Percentiles rank a stretch among this genome's conserved stretches.
Evolutionary conservation across 2,888 invertebrate species (phyloP).

Genomic region (Apodemia duryi): DNA sequence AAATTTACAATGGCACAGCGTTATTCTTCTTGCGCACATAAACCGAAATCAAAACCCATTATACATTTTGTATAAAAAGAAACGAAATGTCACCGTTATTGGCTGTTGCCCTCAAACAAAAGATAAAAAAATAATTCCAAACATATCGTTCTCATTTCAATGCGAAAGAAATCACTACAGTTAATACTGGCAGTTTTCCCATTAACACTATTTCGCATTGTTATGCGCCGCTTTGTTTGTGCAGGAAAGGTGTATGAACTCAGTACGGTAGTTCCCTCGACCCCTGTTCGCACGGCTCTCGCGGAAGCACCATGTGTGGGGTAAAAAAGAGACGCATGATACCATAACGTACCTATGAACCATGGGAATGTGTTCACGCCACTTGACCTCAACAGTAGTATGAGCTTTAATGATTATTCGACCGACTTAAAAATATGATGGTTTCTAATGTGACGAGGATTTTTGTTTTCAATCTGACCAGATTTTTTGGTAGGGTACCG

Average conservation of each 20-base stretch:
- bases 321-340: slow-evolving; percentile 54
- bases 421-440: background rate
- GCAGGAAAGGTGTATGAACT: slow-evolving; percentile 27
- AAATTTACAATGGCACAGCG: no score
- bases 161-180: slow-evolving; percentile 7
- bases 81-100: slow-evolving; percentile 2
- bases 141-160: slow-evolving; percentile 12
- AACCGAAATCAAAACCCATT: no score
- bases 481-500: background rate
- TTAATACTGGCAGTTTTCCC: slow-evolving; percentile 5
- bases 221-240: slow-evolving; percentile 6
- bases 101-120: slow-evolving; percentile 5
- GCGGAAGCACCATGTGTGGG: slow-evolving; percentile 57
- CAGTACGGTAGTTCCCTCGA: slow-evolving; percentile 59
- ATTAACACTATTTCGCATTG: slow-evolving; percentile 13
- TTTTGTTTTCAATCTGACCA: background rate
- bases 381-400: slow-evolving; percentile 16
- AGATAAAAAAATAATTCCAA: slow-evolving; percentile 4
- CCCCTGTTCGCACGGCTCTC: slow-evolving; percentile 66
- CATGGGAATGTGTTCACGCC: slow-evolving; percentile 29
- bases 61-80: background rate
- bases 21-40: no score
- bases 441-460: background rate
- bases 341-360: slow-evolving; percentile 33
- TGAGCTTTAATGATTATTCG: background rate